Base-by-base conservation (phyloP, 2,888 invertebrate species). In the Steinernema carpocapsae region DNA sequence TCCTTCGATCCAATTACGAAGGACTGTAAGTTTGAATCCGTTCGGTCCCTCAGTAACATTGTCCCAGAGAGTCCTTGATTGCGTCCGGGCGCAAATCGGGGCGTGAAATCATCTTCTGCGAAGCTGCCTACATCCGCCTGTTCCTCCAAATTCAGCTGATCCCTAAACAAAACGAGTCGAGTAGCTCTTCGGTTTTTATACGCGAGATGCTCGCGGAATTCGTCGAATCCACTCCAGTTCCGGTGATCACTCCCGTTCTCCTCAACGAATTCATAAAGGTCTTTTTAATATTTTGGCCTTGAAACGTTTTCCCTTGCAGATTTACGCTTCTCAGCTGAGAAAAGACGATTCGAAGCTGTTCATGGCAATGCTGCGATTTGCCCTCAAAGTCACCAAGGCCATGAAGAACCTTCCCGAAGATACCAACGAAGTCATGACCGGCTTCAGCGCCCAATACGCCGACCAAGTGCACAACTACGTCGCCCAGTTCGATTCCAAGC, bases 361-460 rank as follows among this genome's bases (percentile, higher is more conserved):
- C 64, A 64, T 64, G 64, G 64, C 29, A 4, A 32, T 64, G 64
- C 37, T 64, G 29, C 64, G 64, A 1, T 64, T 29, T 29, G 29
- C 64, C 32, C 29, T 32, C 17, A 64, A 64, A 17, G 64, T 64
- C 14, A 64, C 19, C 14, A 64, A 29, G 19, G 29, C 17, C 3
- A 14, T 64, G 64, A 64, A 32, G 64, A 64, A 17, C 19, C 64
- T 12, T 6, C 17, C 22, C 10, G 32, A 32, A 32, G 64, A 29
- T 10, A 29, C 64, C 17, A 64, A 64, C 37, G 64, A 64, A 32
- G 17, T 64, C 29, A 64, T 64, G 64, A n/a, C 19, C 14, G 64
- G 64, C 3, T 64, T 64, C 64, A 64, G 64, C 37, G 64, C 29
- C 32, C 64, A 64, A n/a, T 64, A 64, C 32, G 26, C 64, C 17